phyloP scores from a whole-genome alignment of 2,888 invertebrate genomes.

The Stenurella melanura region DNA sequence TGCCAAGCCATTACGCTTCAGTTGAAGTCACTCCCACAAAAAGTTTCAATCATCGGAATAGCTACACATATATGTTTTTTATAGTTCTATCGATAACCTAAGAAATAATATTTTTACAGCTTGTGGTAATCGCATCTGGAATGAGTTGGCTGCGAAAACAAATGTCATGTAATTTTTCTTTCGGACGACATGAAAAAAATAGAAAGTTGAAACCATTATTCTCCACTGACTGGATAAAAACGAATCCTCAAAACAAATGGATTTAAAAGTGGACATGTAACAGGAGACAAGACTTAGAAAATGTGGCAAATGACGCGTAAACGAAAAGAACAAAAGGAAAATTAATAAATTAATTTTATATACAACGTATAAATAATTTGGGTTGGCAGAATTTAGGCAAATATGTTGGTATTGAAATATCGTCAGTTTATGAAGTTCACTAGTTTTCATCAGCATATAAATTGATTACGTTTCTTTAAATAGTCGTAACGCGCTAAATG shows the following conservation, averaged over 20 bases:
- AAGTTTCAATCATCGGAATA: too few relatives aligned
- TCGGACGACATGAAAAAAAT: neutral
- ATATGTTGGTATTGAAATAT: neutral
- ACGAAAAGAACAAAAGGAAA: neutral
- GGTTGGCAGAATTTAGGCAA: neutral
- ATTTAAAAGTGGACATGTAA: constrained; percentile 8
- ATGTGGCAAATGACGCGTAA: neutral
- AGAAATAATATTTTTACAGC: neutral
- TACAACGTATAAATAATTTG: neutral
- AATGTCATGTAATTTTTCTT: constrained; percentile 1
- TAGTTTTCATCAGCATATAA: too few relatives aligned
- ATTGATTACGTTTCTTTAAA: too few relatives aligned
- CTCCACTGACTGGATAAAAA: neutral
- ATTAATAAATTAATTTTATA: neutral
- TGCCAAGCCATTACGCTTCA: too few relatives aligned
- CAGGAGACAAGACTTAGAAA: neutral
- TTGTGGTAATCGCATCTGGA: neutral
- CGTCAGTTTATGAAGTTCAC: neutral
- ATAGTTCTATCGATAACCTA: neutral
- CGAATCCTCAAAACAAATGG: neutral
- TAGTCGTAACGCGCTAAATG: too few relatives aligned
- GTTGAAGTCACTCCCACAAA: too few relatives aligned
- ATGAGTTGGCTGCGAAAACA: neutral
- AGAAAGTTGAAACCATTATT: constrained; percentile 12
- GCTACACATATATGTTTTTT: neutral